phyloP scores from a whole-genome alignment of 2,888 invertebrate species.

The Argyresthia albistria region DNA sequence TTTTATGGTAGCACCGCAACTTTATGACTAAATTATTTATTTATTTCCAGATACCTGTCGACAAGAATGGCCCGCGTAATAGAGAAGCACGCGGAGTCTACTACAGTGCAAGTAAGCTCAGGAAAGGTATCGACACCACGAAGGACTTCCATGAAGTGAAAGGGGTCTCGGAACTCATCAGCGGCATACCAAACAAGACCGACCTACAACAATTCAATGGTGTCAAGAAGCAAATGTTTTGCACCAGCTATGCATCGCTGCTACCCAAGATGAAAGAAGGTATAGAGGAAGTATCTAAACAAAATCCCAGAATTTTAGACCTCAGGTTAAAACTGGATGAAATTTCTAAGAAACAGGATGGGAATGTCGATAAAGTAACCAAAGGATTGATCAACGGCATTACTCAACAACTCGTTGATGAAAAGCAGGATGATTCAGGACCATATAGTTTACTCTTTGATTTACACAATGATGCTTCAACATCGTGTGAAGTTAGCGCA shows the following conservation, averaged over 20 bases:
- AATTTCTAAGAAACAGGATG: slow-evolving; percentile 56
- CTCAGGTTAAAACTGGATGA: slow-evolving; percentile 59
- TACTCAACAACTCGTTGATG: slow-evolving; percentile 54
- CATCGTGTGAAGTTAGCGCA: slow-evolving; percentile 22
- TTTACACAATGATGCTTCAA: slow-evolving; percentile 48
- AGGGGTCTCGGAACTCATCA: not conserved
- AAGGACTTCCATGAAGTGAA: not conserved
- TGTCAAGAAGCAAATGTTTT: slow-evolving; percentile 40
- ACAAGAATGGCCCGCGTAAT: slow-evolving; percentile 56
- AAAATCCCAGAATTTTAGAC: slow-evolving; percentile 59
- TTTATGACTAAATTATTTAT: not conserved
- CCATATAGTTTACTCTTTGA: slow-evolving; percentile 75
- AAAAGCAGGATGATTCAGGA: slow-evolving; percentile 66
- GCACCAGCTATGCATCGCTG: slow-evolving; percentile 47
- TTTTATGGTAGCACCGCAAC: not conserved
- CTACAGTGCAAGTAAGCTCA: slow-evolving; percentile 32
- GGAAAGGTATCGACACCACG: slow-evolving; percentile 26
- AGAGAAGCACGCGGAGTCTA: slow-evolving; percentile 48
- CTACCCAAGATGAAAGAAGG: slow-evolving; percentile 62
- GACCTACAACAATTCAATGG: slow-evolving; percentile 33
- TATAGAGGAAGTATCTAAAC: slow-evolving; percentile 50
- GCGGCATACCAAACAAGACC: slow-evolving; percentile 13
- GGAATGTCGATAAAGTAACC: slow-evolving; percentile 50
- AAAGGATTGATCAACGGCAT: slow-evolving; percentile 57
- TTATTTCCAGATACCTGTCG: slow-evolving; percentile 54